phyloP scores from a whole-genome alignment of 2,888 invertebrate species.

The Gymnoscelis rufifasciata region DNA sequence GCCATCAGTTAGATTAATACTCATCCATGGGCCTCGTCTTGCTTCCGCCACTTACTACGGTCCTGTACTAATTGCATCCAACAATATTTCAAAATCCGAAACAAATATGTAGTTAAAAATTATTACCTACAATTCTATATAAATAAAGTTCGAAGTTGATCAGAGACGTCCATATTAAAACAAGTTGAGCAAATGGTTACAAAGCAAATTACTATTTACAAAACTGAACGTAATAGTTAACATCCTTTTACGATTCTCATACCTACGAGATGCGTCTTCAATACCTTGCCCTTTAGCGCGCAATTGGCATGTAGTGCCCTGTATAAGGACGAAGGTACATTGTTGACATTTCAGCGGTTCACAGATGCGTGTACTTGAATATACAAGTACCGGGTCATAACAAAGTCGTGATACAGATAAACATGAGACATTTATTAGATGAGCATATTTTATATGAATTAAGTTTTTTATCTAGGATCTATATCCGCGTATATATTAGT shows the following conservation, averaged over 20 bases:
- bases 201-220: no score
- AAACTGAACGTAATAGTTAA: background rate
- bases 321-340: conserved; percentile 22
- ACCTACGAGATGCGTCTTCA: conserved; percentile 5
- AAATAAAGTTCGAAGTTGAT: no score
- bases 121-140: no score
- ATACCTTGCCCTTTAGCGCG: conserved; percentile 16
- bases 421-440: conserved; percentile 12
- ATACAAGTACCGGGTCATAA: conserved; percentile 17
- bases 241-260: conserved; percentile 1
- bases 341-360: conserved; percentile 26
- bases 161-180: no score
- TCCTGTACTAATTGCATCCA: no score
- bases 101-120: no score
- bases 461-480: background rate
- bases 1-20: no score
- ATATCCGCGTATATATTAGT: background rate
- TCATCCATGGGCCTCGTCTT: no score
- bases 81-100: no score
- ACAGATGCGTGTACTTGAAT: background rate
- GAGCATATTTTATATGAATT: background rate
- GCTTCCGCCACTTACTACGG: no score
- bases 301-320: conserved; percentile 8
- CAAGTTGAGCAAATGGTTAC: no score
- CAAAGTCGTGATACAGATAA: conserved; percentile 17